Evolutionary conservation across 2,113 vertebrate species (phyloP).

Genomic region (Myiagra hebetior): DNA sequence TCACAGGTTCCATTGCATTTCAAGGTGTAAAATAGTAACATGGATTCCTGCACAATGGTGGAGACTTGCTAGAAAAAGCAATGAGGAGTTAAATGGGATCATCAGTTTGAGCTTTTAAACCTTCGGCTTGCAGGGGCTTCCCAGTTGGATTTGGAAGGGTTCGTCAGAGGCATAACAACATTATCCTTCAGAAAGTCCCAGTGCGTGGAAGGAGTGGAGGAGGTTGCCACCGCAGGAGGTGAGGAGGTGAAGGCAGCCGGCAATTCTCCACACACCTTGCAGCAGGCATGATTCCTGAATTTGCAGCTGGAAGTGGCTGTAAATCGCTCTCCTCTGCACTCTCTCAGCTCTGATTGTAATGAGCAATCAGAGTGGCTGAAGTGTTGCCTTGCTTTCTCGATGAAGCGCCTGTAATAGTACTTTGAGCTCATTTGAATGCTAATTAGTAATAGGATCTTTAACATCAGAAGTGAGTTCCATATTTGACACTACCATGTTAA

Average conservation of each 20-base stretch:
- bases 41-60: not conserved
- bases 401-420: not conserved
- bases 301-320: not conserved
- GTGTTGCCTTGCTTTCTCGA: not conserved
- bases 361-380: conserved; percentile 14
- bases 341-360: conserved; percentile 17
- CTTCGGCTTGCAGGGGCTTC: not conserved
- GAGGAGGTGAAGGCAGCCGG: not conserved
- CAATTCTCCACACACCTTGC: not conserved
- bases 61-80: not conserved
- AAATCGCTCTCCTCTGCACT: not conserved
- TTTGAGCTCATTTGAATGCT: conserved; percentile 10
- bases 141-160: not conserved
- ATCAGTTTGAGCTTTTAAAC: not conserved
- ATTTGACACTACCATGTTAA: not conserved
- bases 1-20: not conserved
- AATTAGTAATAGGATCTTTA: not conserved
- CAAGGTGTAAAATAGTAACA: fast-evolving
- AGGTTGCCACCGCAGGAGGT: not conserved
- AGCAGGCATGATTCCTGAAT: not conserved
- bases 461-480: not conserved
- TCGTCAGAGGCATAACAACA: not conserved
- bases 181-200: not conserved
- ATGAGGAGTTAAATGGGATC: not conserved
- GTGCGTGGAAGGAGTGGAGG: not conserved